phyloP scores from a whole-genome alignment of 1,140 invertebrate genomes.

The Globodera rostochiensis region DNA sequence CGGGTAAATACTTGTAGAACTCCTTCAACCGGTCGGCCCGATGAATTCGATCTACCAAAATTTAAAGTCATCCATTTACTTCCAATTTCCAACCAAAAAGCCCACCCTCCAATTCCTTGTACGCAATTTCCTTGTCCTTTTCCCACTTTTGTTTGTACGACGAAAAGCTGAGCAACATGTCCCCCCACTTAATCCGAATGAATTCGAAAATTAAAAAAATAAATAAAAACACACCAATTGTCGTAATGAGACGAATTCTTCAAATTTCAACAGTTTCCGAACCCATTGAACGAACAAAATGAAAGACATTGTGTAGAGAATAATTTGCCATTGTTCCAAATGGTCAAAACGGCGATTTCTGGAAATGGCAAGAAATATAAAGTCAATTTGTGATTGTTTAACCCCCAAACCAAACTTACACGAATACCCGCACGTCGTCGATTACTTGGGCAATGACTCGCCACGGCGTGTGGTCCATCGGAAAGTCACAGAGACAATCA shows the following conservation, averaged over 20 bases:
- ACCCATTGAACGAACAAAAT: conserved; percentile 53
- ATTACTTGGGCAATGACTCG: conserved; percentile 45
- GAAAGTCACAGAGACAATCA: not conserved
- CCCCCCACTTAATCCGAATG: conserved; percentile 29
- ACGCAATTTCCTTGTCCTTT: conserved; percentile 29
- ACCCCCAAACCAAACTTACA: conserved; percentile 10
- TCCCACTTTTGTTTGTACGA: conserved; percentile 41
- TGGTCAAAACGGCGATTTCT: conserved; percentile 49
- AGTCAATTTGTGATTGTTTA: too few relatives aligned
- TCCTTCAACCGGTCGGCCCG: conserved; percentile 39
- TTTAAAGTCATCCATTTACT: not conserved
- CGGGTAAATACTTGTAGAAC: conserved; percentile 53
- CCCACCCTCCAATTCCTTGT: conserved; percentile 50
- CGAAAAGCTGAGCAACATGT: conserved; percentile 38
- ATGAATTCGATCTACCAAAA: conserved; percentile 19
- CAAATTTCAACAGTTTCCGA: conserved; percentile 50
- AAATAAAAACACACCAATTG: conserved; percentile 36
- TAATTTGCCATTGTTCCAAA: conserved; percentile 55
- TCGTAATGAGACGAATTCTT: conserved; percentile 42
- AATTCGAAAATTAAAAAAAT: conserved; percentile 21
- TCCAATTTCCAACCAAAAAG: conserved; percentile 19
- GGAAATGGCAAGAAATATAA: not conserved
- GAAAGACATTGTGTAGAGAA: conserved; percentile 49
- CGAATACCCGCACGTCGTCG: conserved; percentile 40
- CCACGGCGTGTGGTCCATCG: conserved; percentile 44